Evolutionary conservation across 2,113 vertebrate genomes (phyloP), one percentile per base, ranked within the genome.

Genomic region (Cyanocitta stelleri): DNA sequence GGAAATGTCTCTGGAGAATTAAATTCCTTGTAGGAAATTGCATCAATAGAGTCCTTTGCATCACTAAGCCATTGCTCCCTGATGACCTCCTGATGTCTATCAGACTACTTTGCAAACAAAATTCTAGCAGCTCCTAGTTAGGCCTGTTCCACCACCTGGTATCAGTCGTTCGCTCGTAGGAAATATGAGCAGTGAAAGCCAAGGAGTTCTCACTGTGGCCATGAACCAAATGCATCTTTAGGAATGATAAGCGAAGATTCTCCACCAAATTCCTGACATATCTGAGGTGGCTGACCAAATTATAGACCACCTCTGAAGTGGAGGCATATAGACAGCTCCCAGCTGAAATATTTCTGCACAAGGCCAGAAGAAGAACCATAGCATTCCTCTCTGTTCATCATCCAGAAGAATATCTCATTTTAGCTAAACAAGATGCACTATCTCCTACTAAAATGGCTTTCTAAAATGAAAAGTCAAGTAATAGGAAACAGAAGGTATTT

Each of bases 381-480:
- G 43, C 43, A 29, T 77, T 86, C n/a, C 35, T 89, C 67, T 88
- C 63, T 86, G 58, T 44, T 83, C 89, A 63, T 14, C n/a, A 84
- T 59, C 35, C 71, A 93, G 72, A 87, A 62, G 76, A 92, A 51
- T 32, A 86, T 64, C 44, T 48, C 54, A 66, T 63, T 67, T 94
- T 63, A 91, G 69, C 49, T 68, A 67, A 89, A 81, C 29, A 78
- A 87, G 66, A 95, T 78, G 73, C 68, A 89, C 64, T 59, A 51
- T 77, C 85, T 87, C 80, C 68, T 55, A 74, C 44, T 63, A 86
- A 93, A 95, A 93, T 32, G 72, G 44, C 83, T 95, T 95, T 95
- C 73, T 78, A 87, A 92, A 96, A 91, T 87, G 66, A 72, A 79
- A 94, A 85, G 68, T 74, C 63, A 93, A 95, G 83, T 87, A 91